Evolutionary conservation across 2,888 invertebrate species (phyloP), one percentile per base, ranked within the genome.

Genomic region (Theretra japonica): DNA sequence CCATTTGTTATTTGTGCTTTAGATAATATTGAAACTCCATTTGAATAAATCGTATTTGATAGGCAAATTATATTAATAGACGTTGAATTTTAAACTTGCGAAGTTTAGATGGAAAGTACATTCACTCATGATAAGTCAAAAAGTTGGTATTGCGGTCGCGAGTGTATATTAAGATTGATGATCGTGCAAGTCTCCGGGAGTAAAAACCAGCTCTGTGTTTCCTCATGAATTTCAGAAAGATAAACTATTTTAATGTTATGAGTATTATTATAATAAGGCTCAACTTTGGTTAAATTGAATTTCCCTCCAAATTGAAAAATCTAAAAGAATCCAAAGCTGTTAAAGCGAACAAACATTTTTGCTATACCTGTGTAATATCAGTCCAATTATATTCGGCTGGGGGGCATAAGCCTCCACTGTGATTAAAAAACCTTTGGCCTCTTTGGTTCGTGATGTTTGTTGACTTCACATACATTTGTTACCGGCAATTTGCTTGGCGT

Each of bases 121-220:
- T 62, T 41, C 33, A 48, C 21, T 48, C 23, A 48, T 48, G 23
- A 41, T 65, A 15, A 62, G 33, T 62, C 33, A 62, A 23, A 41
- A 41, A 65, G 65, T 41, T 65, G 15, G 65, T 65, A 21, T 17
- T 48, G 48, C 17, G 23, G 23, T 41, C 48, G 48, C 41, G 23
- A 62, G 41, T 41, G 62, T 48, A 33, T 69, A 69, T 50, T 53
- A 50, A 69, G 59, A 56, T 72, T 71, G 58, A 69, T 57, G 56
- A 25, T 21, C 30, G 25, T 65, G 23, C 65, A 48, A 65, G 41
- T 65, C 48, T 23, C 23, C 41, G n/a, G 21, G 62, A 62, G 62
- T 41, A 41, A 11, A 60, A 30, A 33, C n/a, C 41, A 11, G 62
- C 15, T 62, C 62, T 60, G 15, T 62, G 62, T 62, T 62, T 33